A percentile compares a stretch with the other conserved stretches of the same genome.
These are phyloP conservation scores for Nannoperca obscura DNA, from an alignment of 2,797 vertebrate genomes.

Conservation along the genomic window DNA sequence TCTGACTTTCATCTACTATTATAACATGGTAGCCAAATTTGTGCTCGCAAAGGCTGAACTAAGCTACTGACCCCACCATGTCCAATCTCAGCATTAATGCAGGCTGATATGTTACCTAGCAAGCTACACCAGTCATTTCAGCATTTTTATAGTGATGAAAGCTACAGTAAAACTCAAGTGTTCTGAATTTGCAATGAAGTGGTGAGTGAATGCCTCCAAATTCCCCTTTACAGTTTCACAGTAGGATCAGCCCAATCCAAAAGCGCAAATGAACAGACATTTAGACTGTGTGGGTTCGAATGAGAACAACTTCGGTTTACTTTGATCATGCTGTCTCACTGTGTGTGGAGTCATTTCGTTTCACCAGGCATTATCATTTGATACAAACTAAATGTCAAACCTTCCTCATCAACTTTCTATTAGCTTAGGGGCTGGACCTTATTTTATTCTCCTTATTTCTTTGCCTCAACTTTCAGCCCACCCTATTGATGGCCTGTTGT, in stretches of 20 bases:
- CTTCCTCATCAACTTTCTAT: background rate
- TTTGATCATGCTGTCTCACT: constrained; percentile 46
- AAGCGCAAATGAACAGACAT: constrained; percentile 41
- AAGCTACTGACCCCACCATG: constrained; percentile 74
- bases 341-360: background rate
- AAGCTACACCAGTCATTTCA: constrained; percentile 68
- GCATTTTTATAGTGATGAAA: constrained; percentile 74
- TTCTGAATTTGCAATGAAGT: constrained; percentile 69
- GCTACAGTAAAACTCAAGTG: constrained; percentile 67
- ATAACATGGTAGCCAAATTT: constrained; percentile 72
- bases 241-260: constrained; percentile 26
- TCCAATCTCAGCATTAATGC: constrained; percentile 76
- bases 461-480: constrained; percentile 3
- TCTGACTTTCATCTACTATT: constrained; percentile 81
- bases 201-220: constrained; percentile 47
- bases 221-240: constrained; percentile 36
- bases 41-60: constrained; percentile 73
- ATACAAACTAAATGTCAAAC: constrained; percentile 19
- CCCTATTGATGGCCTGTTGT: background rate
- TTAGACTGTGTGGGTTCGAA: constrained; percentile 22
- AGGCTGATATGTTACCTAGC: constrained; percentile 72
- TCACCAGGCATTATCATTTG: constrained; percentile 3
- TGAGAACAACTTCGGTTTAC: constrained; percentile 13
- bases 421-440: background rate
- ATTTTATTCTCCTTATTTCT: background rate